phyloP scores from a whole-genome alignment of 2,888 invertebrate species.

The Andrena flavipes region DNA sequence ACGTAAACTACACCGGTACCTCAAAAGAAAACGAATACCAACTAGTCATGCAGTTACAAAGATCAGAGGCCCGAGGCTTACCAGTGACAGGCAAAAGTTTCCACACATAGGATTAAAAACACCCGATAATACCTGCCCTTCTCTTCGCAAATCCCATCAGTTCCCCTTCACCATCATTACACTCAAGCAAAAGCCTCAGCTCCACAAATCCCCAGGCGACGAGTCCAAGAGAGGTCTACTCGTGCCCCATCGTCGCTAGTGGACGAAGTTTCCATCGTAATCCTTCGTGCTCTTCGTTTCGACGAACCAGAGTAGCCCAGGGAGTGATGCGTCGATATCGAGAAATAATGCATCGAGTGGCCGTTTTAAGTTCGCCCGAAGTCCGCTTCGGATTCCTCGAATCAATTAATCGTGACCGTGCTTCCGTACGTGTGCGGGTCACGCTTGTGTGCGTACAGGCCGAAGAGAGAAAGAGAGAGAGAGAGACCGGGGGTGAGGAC shows the following conservation, averaged over 20 bases:
- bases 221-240: background rate
- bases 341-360: constrained; percentile 56
- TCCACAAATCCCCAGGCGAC: too few relatives aligned
- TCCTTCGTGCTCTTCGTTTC: constrained; percentile 1
- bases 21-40: too few relatives aligned
- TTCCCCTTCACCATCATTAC: too few relatives aligned
- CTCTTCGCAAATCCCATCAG: too few relatives aligned
- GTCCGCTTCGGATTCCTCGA: constrained; percentile 60
- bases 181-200: background rate
- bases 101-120: too few relatives aligned
- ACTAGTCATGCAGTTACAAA: too few relatives aligned
- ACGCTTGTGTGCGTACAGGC: background rate
- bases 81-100: too few relatives aligned
- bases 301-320: background rate
- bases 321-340: constrained; percentile 50
- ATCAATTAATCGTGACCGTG: constrained; percentile 71
- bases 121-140: too few relatives aligned
- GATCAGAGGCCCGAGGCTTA: too few relatives aligned
- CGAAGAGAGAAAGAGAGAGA: background rate
- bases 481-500: background rate
- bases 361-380: constrained; percentile 55
- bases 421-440: constrained; percentile 31
- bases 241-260: background rate
- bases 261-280: background rate
- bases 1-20: too few relatives aligned